Conservation (phyloP, 2,797 vertebrate species). For the Carduelis carduelis region DNA sequence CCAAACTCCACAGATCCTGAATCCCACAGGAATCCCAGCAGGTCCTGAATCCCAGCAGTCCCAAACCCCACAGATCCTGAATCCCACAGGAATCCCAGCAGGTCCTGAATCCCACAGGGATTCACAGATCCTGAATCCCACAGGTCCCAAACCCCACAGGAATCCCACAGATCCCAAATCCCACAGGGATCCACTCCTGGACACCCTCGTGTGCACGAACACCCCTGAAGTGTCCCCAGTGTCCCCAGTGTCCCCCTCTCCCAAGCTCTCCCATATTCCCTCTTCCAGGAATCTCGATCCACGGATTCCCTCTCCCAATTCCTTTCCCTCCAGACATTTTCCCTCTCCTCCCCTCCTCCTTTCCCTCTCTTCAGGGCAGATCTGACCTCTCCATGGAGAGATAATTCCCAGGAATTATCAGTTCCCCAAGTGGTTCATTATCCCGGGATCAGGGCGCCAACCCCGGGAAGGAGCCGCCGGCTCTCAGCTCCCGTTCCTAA, state of each 20-base stretch:
- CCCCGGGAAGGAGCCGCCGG: not conserved
- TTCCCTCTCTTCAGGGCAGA: not conserved
- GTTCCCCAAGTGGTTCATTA: not conserved
- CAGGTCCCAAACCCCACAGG: not conserved
- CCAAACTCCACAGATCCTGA: not conserved
- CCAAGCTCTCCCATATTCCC: not conserved
- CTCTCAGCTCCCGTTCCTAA: not conserved
- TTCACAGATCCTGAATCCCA: not conserved
- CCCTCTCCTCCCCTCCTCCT: not conserved
- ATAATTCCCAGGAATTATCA: not conserved
- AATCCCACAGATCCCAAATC: not conserved
- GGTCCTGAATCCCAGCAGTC: no score
- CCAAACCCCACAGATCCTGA: not conserved
- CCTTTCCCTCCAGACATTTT: rapidly evolving
- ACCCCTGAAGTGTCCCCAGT: rapidly evolving
- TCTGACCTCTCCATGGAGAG: not conserved
- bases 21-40: not conserved
- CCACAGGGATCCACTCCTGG: not conserved
- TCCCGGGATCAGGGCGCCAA: not conserved
- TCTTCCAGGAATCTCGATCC: not conserved
- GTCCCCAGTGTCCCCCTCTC: not conserved
- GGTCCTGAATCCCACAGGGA: no score
- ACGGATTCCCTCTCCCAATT: rapidly evolving
- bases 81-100: no score
- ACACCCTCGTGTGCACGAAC: rapidly evolving